A percentile compares a stretch with the other conserved stretches of the same genome.
phyloP scores from a whole-genome alignment of 2,113 vertebrate genomes.

The Gobiocypris rarus region DNA sequence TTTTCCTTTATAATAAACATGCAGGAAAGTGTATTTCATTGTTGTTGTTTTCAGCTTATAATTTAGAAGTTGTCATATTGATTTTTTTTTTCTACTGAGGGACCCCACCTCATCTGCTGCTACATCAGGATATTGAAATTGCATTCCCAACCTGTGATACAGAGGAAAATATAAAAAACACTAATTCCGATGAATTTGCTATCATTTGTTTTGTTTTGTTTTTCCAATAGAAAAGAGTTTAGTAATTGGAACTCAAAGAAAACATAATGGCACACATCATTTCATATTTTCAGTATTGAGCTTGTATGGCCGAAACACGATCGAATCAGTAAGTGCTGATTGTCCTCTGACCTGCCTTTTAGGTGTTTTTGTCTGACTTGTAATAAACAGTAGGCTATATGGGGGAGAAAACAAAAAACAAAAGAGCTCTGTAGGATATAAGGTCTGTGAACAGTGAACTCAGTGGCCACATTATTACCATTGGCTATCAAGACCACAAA shows the following conservation, averaged over 20 bases:
- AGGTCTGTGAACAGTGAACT: background rate
- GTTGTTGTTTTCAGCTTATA: constrained; percentile 7
- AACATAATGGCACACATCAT: constrained; percentile 3
- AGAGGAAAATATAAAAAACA: constrained; percentile 23
- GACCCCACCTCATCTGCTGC: constrained; percentile 13
- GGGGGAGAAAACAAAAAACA: no score
- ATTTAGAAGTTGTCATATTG: constrained; percentile 22
- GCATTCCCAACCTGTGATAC: constrained; percentile 5
- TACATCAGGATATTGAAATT: constrained; percentile 35
- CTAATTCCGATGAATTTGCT: constrained; percentile 28
- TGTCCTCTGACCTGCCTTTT: background rate
- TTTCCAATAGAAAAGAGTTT: constrained; percentile 22
- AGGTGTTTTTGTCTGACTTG: background rate
- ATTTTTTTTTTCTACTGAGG: constrained; percentile 22
- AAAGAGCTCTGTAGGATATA: background rate
- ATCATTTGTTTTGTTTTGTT: background rate
- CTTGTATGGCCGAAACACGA: background rate
- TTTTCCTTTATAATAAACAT: background rate
- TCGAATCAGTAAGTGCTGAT: background rate
- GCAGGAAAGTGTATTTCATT: background rate
- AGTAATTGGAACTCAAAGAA: constrained; percentile 15
- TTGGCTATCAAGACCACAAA: background rate
- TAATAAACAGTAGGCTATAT: no score
- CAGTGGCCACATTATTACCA: background rate
- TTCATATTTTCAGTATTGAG: constrained; percentile 28